Base-by-base conservation (phyloP, 2,797 vertebrate species). In the Neoniphon sammara region DNA sequence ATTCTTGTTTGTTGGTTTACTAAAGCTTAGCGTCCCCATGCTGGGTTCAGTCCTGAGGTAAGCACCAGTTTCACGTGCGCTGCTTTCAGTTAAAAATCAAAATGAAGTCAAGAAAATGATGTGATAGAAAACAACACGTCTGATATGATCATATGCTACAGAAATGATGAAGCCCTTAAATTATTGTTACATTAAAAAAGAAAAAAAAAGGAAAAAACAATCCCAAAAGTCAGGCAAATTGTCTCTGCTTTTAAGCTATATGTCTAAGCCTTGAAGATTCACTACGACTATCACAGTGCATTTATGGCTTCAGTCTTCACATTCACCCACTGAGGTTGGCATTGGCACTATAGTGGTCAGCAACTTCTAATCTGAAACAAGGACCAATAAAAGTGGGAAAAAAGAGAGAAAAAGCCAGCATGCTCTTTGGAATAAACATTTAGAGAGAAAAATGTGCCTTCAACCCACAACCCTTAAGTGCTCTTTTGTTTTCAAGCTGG, bases 311-410 rank as follows among this genome's bases (percentile, higher is more conserved):
- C 88, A 87, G 86, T 89, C 90, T 94, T 95, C 94, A 95, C 94
- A 94, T 94, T 95, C 91, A 93, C 93, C 93, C 91, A 86, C 90
- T 93, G 93, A 94, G 93, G 94, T 94, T 94, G 92, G 83, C 88
- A 83, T 89, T 91, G 92, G 92, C 92, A 93, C 92, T 90, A 89
- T 92, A 94, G 93, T 94, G 94, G 93, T 94, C 92, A 94, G 88
- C 84, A 83, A 87, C 83, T 78, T 90, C 80, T 88, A 62, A 90
- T 88, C 88, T 82, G 73, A 87, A 81, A 87, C 62, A 73, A 87
- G 73, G 81, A 85, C 78, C 55, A 80, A 83, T 62, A 78, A 81
- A 85, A 82, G 61, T 75, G 36, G 63, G 66, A 78, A 73, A 77
- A 82, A 14, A 44, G 23, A 56, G 36, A 74, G 65, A 69, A 36